Percentiles rank a stretch among this genome's conserved stretches.
These are phyloP conservation scores for Tyria jacobaeae DNA, from an alignment of 2,888 invertebrate species.

Conservation along the genomic window DNA sequence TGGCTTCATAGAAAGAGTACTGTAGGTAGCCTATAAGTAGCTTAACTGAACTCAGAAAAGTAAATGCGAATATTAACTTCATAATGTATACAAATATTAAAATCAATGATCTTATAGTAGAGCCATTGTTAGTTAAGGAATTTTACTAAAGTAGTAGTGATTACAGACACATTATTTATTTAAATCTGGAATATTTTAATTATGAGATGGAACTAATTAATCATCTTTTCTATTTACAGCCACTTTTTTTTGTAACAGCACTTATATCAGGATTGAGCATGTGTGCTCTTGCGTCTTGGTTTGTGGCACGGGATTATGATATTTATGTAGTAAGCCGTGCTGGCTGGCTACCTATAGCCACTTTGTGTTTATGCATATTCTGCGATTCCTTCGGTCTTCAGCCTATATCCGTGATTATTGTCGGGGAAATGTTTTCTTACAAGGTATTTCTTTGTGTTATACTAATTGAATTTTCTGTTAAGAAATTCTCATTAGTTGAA, in stretches of 20 bases:
- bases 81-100: too few species aligned
- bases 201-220: not conserved
- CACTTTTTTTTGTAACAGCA: slow-evolving; percentile 67
- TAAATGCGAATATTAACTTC: too few species aligned
- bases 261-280: slow-evolving; percentile 75
- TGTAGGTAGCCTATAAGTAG: too few species aligned
- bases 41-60: too few species aligned
- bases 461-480: not conserved
- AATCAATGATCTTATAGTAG: too few species aligned
- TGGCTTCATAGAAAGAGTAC: too few species aligned
- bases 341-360: slow-evolving; percentile 80
- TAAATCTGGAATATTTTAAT: too few species aligned
- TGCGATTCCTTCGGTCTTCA: slow-evolving; percentile 82
- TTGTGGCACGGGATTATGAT: slow-evolving; percentile 62
- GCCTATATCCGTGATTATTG: slow-evolving; percentile 81
- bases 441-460: slow-evolving; percentile 58
- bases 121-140: too few species aligned
- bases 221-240: slow-evolving; percentile 49
- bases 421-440: slow-evolving; percentile 83
- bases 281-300: slow-evolving; percentile 75
- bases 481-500: not conserved
- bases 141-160: too few species aligned
- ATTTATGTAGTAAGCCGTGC: slow-evolving; percentile 52
- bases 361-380: slow-evolving; percentile 82
- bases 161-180: too few species aligned